Evolutionary conservation across 2,113 vertebrate species (phyloP), one percentile per base, ranked within the genome.

Genomic region (Tetrax tetrax): DNA sequence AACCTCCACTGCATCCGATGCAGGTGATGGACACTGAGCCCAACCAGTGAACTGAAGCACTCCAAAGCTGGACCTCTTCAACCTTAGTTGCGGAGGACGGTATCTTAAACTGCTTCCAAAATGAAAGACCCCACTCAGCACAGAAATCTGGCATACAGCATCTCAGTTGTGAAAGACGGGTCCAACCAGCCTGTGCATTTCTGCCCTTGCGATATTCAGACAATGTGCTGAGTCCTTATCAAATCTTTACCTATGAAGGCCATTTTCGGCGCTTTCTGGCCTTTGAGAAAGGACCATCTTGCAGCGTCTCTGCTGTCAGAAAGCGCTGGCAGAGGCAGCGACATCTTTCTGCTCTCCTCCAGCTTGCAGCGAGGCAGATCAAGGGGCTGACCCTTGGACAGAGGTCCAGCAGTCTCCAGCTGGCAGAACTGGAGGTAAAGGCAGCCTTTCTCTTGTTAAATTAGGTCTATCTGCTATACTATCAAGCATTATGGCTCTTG

Each of bases 1-100:
- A 83, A 27, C 19, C 9, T 4, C 4, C 31, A 75, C 61, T 0
- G 0, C 57, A n/a, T 24, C 76, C 2, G 7, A 0, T 6, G 28
- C 3, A 1, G 38, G 66, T 24, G 24, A 71, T 22, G 14, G 31
- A 88, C 29, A 41, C 24, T 3, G 7, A 78, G 35, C 23, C 28
- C 13, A 48, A 15, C 18, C 10, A 1, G 5, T 2, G 4, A 79
- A 66, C 1, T 4, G 12, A 61, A 2, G 23, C 5, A 2, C 16
- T 13, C 13, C 28, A 77, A 29, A 14, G 8, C 25, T 51, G 35
- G 47, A n/a, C 12, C 3, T 2, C 20, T 54, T 43, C 10, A 56
- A 43, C 10, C 13, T 41, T 21, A 50, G 31, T 2, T 47, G 65
- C 2, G 1, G 25, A 92, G 23, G 18, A 37, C 11, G 23, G 2